These are phyloP conservation scores for Physocephala rufipes DNA, from an alignment of 2,888 invertebrate genomes.

Conservation along the genomic window DNA sequence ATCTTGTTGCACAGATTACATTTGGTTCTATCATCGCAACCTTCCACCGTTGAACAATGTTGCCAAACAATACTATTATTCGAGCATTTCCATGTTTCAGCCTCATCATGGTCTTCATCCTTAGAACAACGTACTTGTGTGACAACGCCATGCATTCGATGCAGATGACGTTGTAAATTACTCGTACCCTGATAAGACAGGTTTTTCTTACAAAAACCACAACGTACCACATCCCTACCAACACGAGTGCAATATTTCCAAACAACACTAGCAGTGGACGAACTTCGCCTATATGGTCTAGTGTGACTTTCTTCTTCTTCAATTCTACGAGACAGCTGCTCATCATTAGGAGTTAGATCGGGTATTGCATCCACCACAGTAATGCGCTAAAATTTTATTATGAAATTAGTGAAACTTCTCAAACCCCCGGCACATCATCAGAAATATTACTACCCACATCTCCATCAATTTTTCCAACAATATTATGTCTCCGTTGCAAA, in stretches of 20 bases:
- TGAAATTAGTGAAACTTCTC: not conserved
- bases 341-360: conserved; percentile 7
- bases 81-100: conserved; percentile 36
- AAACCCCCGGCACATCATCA: no score
- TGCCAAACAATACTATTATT: conserved; percentile 45
- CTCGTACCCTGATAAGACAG: conserved; percentile 57
- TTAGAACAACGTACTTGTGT: conserved; percentile 44
- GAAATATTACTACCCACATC: conserved; percentile 25
- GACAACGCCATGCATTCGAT: conserved; percentile 56
- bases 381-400: conserved; percentile 5
- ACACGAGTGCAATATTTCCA: conserved; percentile 54
- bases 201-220: conserved; percentile 54
- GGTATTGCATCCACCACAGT: conserved; percentile 16
- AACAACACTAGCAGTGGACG: conserved; percentile 48
- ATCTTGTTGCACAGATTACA: conserved; percentile 53
- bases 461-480: conserved; percentile 45
- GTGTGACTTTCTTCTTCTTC: conserved; percentile 22
- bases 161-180: conserved; percentile 55
- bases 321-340: not conserved
- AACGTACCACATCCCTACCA: conserved; percentile 51
- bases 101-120: conserved; percentile 36
- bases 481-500: conserved; percentile 53
- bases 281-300: conserved; percentile 39
- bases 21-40: conserved; percentile 40
- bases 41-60: conserved; percentile 43